Conservation (phyloP, 2,888 invertebrate genomes). For the Cerastoderma edule region DNA sequence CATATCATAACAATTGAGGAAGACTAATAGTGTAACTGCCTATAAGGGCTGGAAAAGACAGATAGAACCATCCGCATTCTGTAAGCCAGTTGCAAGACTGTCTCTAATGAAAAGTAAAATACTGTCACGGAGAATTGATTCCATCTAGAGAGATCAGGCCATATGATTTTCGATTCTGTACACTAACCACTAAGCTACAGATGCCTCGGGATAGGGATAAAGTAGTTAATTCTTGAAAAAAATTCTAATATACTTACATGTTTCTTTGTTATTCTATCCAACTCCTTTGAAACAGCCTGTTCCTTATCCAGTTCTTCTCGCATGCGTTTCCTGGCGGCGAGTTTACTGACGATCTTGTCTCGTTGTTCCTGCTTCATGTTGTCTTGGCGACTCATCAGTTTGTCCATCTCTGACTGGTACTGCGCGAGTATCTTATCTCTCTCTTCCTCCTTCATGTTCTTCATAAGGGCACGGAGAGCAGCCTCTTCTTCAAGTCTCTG, state of each 20-base stretch:
- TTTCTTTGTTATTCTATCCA: constrained; percentile 78
- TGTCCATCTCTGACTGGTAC: constrained; percentile 68
- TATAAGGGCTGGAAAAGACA: too few relatives aligned
- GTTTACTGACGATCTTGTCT: constrained; percentile 78
- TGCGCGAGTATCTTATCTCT: constrained; percentile 73
- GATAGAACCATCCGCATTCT: too few relatives aligned
- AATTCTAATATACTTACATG: constrained; percentile 64
- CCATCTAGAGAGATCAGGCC: too few relatives aligned
- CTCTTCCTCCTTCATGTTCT: constrained; percentile 69
- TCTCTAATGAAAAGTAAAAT: too few relatives aligned
- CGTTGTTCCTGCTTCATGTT: constrained; percentile 64
- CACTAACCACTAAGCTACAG: too few relatives aligned
- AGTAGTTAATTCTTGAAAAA: too few relatives aligned
- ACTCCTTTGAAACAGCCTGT: constrained; percentile 76
- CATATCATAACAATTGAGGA: too few relatives aligned
- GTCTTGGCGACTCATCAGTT: constrained; percentile 61
- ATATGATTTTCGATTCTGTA: too few relatives aligned
- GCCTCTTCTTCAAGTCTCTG: constrained; percentile 65
- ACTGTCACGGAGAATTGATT: too few relatives aligned
- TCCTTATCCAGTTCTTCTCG: constrained; percentile 78
- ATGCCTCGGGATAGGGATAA: too few relatives aligned
- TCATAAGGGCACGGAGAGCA: constrained; percentile 69
- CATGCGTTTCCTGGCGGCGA: constrained; percentile 81
- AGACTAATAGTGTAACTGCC: too few relatives aligned
- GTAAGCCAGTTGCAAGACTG: too few relatives aligned